Conservation (phyloP, 2,797 vertebrate genomes). For the Gallirallus australis region DNA sequence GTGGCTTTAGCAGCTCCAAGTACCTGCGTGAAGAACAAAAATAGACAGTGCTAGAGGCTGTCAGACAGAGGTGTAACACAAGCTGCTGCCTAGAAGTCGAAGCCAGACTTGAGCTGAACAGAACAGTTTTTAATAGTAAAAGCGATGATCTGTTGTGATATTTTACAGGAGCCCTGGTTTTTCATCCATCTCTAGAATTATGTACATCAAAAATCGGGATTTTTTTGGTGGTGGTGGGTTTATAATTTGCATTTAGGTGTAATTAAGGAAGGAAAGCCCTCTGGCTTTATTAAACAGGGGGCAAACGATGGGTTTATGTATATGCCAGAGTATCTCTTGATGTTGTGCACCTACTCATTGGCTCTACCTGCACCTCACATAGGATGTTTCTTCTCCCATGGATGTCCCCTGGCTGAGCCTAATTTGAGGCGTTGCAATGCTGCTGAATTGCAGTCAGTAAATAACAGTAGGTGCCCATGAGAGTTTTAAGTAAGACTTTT, state of each 20-base stretch:
- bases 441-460: neutral
- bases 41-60: neutral
- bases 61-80: neutral
- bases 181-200: rapidly evolving
- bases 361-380: neutral
- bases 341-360: rapidly evolving
- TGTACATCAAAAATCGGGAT: rapidly evolving
- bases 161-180: neutral
- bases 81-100: neutral
- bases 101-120: neutral
- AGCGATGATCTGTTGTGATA: neutral
- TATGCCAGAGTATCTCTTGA: neutral
- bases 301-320: neutral
- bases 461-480: neutral
- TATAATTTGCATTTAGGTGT: neutral
- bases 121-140: neutral
- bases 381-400: rapidly evolving
- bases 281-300: neutral
- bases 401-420: neutral
- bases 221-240: neutral
- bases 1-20: neutral
- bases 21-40: neutral
- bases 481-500: neutral
- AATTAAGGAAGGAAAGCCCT: neutral
- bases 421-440: rapidly evolving